Percentiles rank a stretch among this genome's conserved stretches.
phyloP scores from a whole-genome alignment of 2,888 invertebrate genomes.

The Dolomedes plantarius region DNA sequence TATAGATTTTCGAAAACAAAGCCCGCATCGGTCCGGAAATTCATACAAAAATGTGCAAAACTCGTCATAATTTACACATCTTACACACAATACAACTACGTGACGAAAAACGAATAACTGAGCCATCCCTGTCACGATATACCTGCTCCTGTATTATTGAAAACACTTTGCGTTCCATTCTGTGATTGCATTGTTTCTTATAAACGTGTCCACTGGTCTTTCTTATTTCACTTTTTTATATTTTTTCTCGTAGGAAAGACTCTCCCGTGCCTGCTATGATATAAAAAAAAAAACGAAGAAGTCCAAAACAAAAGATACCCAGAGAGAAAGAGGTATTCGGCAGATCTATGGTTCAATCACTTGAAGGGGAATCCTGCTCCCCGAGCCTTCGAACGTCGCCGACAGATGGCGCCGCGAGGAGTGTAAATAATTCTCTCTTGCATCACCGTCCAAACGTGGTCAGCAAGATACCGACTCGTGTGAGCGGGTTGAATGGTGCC shows the following conservation, averaged over 20 bases:
- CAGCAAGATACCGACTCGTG: slow-evolving; percentile 5
- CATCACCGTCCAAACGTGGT: slow-evolving; percentile 1
- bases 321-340: not conserved
- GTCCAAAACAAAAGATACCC: not conserved
- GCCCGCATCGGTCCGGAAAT: not conserved
- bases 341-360: slow-evolving; percentile 1
- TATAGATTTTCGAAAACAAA: not conserved
- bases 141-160: not conserved
- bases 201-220: not conserved
- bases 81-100: not conserved
- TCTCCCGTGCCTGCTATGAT: not conserved
- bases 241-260: not conserved
- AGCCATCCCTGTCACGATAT: not conserved
- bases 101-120: not conserved
- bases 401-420: not conserved
- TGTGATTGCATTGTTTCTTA: not conserved
- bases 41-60: not conserved
- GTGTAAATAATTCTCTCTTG: not conserved
- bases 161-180: not conserved
- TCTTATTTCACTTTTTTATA: not conserved
- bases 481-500: not conserved
- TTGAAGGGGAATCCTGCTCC: not conserved
- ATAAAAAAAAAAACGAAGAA: not conserved
- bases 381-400: not conserved
- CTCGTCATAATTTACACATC: not conserved